Conservation (phyloP, 1,140 invertebrate species). For the Centruroides sculpturatus region DNA sequence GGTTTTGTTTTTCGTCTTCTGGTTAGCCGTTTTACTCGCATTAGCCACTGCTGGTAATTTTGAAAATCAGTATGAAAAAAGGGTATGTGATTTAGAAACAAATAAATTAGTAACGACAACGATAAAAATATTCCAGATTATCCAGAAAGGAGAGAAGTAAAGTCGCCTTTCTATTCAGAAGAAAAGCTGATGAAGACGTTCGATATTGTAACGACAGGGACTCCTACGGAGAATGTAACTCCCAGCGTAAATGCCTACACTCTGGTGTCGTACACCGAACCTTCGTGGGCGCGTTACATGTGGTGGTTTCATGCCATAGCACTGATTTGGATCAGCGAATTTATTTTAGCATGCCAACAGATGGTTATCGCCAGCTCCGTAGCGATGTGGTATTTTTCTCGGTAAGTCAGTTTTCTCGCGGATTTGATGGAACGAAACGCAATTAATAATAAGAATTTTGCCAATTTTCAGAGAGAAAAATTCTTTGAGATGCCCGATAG, state of each 20-base stretch:
- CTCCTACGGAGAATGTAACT: background rate
- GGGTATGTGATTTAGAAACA: too few relatives aligned
- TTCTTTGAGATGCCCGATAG: conserved; percentile 40
- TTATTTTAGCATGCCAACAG: conserved; percentile 59
- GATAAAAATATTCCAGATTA: too few relatives aligned
- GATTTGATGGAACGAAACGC: too few relatives aligned
- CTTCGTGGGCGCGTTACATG: conserved; percentile 28
- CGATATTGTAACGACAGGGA: too few relatives aligned
- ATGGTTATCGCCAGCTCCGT: conserved; percentile 58
- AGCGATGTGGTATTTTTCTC: conserved; percentile 53
- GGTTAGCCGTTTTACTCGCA: conserved; percentile 59
- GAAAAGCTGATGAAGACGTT: too few relatives aligned
- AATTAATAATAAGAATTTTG: too few relatives aligned
- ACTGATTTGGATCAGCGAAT: conserved; percentile 53
- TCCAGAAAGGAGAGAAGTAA: too few relatives aligned
- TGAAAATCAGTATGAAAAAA: background rate
- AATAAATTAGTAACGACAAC: too few relatives aligned
- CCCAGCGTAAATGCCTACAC: conserved; percentile 10
- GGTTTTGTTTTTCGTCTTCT: conserved; percentile 63
- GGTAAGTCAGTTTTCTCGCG: background rate
- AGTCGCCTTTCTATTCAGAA: too few relatives aligned
- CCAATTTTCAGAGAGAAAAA: conserved; percentile 43
- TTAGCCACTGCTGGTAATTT: conserved; percentile 42
- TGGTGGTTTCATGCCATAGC: conserved; percentile 44
- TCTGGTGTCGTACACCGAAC: conserved; percentile 21